Base-by-base conservation (phyloP, 2,113 vertebrate species). In the Panthera tigris region DNA sequence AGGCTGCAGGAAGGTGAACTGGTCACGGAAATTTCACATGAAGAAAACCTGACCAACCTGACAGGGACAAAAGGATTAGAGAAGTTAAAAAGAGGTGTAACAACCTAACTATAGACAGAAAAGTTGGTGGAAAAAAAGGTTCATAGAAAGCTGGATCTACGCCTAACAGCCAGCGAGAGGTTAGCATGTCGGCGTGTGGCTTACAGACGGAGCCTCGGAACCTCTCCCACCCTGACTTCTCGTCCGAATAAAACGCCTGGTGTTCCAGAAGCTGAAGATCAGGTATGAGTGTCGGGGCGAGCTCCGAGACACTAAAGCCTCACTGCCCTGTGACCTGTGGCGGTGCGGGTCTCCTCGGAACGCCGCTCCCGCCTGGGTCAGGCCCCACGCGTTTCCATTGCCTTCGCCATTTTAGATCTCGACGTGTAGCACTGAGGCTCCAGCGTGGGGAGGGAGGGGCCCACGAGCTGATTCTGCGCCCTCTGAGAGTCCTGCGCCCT, bases 111-210 rank as follows among this genome's bases (percentile, higher is more conserved):
- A 15, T 15, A 85, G 61, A 69, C 9, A 8, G 55, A 81, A 41
- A 74, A 65, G 15, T 87, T 92, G 39, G 7, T 91, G 45, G 91
- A 66, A 31, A 66, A 96, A 57, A 31, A 65, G 81, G 12, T 73
- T 86, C 71, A 73, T 23, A 86, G 13, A 50, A 11, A 74, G n/a
- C 27, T 68, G n/a, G n/a, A n/a, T n/a, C n/a, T n/a, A n/a, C 80
- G 95, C 97, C 97, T 95, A 82, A 78, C 86, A 61, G 8, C 94
- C 92, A 68, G 69, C 76, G 14, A 79, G 89, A 84, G 96, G 79
- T 94, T n/a, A 3, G 76, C 68, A 45, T 95, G 84, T 91, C 96
- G 39, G 9, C 50, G 41, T 73, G 96, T 97, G 91, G 78, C 61
- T 94, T 94, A 36, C 87, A 84, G 97, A 33, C 3, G 14, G 12